These are phyloP conservation scores for Ianthella basta DNA, from an alignment of 37 sponge, comb jelly and placozoan genomes.

Conservation along the genomic window DNA sequence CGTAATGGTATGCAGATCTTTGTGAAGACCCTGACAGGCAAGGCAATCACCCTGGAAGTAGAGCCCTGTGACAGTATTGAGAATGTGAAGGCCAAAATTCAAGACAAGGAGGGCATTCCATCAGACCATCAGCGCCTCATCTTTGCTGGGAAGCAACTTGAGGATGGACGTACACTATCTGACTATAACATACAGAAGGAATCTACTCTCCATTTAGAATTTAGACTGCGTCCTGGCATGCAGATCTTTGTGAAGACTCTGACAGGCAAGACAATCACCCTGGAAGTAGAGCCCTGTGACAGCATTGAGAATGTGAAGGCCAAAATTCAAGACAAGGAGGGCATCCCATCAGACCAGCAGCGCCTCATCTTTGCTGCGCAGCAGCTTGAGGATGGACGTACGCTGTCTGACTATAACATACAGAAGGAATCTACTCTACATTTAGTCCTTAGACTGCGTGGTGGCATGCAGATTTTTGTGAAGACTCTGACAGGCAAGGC, in stretches of 20 bases:
- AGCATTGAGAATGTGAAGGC: neutral
- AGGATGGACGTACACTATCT: conserved; percentile 67
- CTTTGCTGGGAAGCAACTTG: conserved; percentile 67
- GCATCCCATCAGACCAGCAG: conserved; percentile 41
- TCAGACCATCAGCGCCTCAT: conserved; percentile 73
- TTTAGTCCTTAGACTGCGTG: too few relatives aligned
- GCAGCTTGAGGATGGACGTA: too few relatives aligned
- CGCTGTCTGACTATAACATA: too few relatives aligned
- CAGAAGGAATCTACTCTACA: too few relatives aligned
- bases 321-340: conserved; percentile 30
- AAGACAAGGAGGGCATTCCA: conserved; percentile 73
- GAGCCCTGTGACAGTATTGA: conserved; percentile 67
- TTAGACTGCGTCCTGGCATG: too few relatives aligned
- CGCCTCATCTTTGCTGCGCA: too few relatives aligned
- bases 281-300: too few relatives aligned
- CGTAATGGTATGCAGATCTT: conserved; percentile 62
- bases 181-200: conserved; percentile 55
- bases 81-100: conserved; percentile 71
- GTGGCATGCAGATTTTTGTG: too few relatives aligned
- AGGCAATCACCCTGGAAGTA: conserved; percentile 69
- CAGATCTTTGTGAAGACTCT: too few relatives aligned
- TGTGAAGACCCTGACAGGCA: conserved; percentile 68
- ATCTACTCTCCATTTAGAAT: neutral
- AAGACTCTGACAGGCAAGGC: too few relatives aligned
- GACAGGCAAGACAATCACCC: too few relatives aligned